Percentiles rank a stretch among this genome's conserved stretches.
Conservation (phyloP, 2,797 vertebrate genomes). For the Hyperoplus lanceolatus region DNA sequence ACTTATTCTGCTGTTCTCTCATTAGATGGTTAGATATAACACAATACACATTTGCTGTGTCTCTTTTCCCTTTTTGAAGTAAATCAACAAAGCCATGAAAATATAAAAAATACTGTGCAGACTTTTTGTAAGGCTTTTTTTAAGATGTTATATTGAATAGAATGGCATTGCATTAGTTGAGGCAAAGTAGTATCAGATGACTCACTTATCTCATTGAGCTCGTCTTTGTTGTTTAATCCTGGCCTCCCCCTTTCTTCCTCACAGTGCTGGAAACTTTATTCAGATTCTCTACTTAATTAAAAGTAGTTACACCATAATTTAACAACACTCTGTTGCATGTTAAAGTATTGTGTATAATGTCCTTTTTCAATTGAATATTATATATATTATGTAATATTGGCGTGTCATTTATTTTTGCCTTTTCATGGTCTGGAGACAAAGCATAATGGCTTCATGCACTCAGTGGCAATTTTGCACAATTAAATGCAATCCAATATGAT, state of each 20-base stretch:
- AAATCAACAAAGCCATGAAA: neutral
- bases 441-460: neutral
- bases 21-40: conserved; percentile 1
- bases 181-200: conserved; percentile 17
- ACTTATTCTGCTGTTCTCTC: conserved; percentile 5
- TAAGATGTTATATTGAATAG: neutral
- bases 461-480: neutral
- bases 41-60: conserved; percentile 1
- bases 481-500: neutral
- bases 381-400: neutral
- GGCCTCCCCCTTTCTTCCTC: neutral
- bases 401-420: neutral
- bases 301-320: neutral
- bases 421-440: neutral
- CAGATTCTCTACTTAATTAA: neutral
- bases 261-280: neutral
- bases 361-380: neutral
- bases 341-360: neutral
- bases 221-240: neutral
- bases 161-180: conserved; percentile 8
- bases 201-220: neutral
- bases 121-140: neutral
- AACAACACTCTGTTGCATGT: neutral
- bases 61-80: neutral
- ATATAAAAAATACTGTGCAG: neutral